Evolutionary conservation across 92 coral and sea anemone genomes (phyloP), one percentile per base, ranked within the genome.

Genomic region (Palythoa grandis): DNA sequence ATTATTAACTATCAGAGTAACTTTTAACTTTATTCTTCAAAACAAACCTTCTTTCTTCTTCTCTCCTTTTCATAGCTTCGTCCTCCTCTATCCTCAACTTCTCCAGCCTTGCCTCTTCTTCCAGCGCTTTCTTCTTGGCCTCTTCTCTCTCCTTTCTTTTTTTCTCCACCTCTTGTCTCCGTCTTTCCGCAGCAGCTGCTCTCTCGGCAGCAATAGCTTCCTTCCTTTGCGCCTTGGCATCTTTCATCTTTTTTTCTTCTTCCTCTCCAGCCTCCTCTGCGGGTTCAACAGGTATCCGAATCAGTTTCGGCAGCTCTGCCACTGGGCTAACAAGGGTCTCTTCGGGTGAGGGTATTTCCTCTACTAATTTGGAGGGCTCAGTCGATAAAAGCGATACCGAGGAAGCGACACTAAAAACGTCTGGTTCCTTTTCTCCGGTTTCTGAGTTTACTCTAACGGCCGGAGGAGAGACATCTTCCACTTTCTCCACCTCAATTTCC

Each of bases 121-220:
- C 98, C 14, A 91, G 14, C 47, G 93, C 97, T 69, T 87, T 88
- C 84, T 86, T 92, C 86, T 95, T 95, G 11, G 98, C 96, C 29
- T 96, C 98, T 71, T 96, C 98, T 75, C 95, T 91, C 86, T 96
- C 98, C 73, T 90, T 91, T 83, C 98, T 91, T 89, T 96, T 96
- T 73, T 96, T 91, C 86, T 96, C 98, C 19, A 96, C 98, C 65
- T 96, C 98, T 52, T 91, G 95, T 47, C 98, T 92, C 37, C 98
- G 90, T 61, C 96, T 89, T 58, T 97, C 98, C 65, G 99, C 99
- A 12, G 99, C 99, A 0, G 98, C 98, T 23, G 98, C 98, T 67
- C 98, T 91, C 76, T 96, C 98, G n/a, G 95, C 95, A 1, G 95
- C 98, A 47, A 93, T 86, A 78, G 93, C 95, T 3, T 94, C 98